Evolutionary conservation across 2,888 invertebrate genomes (phyloP), one percentile per base, ranked within the genome.

Genomic region (Flexamia atlantica): DNA sequence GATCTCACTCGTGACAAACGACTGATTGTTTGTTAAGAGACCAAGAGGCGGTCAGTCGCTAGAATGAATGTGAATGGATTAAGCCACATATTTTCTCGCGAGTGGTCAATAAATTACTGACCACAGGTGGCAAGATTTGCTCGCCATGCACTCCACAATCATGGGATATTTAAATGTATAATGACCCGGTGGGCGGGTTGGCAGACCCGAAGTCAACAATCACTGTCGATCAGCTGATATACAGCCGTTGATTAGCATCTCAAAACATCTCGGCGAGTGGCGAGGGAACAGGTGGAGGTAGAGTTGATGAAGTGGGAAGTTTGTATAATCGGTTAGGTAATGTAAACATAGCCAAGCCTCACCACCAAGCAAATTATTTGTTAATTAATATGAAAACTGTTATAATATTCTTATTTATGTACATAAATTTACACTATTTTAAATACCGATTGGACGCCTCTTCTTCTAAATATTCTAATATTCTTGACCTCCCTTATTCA

Each of bases 141-240:
- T 14, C 14, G 68, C 7, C 68, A 40, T 1, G 32, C 10, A 68
- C 30, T 9, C 68, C n/a, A 68, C 30, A 68, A 70, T 70, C 70
- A 70, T 20, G 23, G 70, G 36, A 14, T 70, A 70, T 70, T 70
- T 70, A 70, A 70, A 70, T 40, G 40, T 70, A 36, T 70, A 70
- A 70, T 70, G 70, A 70, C 20, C 36, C 1, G 40, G 70, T 70
- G 25, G 70, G 70, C 70, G 40, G 17, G 68, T 36, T 70, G 70
- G 70, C 70, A 70, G 40, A 70, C 70, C 70, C 40, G 36, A 20
- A 40, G 70, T 40, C 64, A 64, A 64, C 64, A 64, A 64, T 64
- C 64, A 64, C 64, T 64, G 70, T 23, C 40, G 32, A 70, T 36
- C 70, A 70, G 70, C 70, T 70, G 70, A 40, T 40, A 10, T 70